A percentile compares a stretch with the other conserved stretches of the same genome.
Evolutionary conservation across 2,797 vertebrate species (phyloP).

Genomic region (Hydrolagus colliei): DNA sequence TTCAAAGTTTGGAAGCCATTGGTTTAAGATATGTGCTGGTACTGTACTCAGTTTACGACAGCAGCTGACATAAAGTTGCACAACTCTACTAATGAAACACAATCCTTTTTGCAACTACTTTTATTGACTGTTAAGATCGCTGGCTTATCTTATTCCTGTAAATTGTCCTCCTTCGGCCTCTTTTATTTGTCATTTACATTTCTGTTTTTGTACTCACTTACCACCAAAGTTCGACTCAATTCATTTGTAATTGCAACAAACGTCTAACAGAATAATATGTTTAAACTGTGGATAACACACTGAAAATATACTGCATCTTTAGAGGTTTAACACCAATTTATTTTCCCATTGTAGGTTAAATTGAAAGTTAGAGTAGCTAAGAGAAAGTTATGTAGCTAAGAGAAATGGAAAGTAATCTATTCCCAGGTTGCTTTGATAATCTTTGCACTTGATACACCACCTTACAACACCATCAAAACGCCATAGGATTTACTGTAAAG

Average conservation of each 20-base stretch:
- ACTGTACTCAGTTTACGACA: background rate
- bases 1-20: too few relatives aligned
- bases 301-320: slow-evolving; percentile 5
- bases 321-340: background rate
- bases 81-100: slow-evolving; percentile 4
- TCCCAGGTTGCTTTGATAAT: too few relatives aligned
- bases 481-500: too few relatives aligned
- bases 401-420: too few relatives aligned
- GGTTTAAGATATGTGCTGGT: background rate
- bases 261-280: background rate
- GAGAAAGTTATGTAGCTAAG: too few relatives aligned
- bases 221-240: background rate
- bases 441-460: too few relatives aligned
- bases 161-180: background rate
- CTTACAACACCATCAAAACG: too few relatives aligned
- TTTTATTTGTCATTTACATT: slow-evolving; percentile 4
- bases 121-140: slow-evolving; percentile 16
- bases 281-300: background rate
- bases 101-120: slow-evolving; percentile 1
- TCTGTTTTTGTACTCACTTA: background rate
- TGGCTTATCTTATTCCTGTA: slow-evolving; percentile 9
- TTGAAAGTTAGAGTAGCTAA: too few relatives aligned
- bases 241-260: background rate
- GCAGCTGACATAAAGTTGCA: slow-evolving; percentile 14
- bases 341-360: too few relatives aligned